Percentiles rank a stretch among this genome's conserved stretches.
Conservation (phyloP, 1,140 invertebrate species). For the Pararge aegeria region DNA sequence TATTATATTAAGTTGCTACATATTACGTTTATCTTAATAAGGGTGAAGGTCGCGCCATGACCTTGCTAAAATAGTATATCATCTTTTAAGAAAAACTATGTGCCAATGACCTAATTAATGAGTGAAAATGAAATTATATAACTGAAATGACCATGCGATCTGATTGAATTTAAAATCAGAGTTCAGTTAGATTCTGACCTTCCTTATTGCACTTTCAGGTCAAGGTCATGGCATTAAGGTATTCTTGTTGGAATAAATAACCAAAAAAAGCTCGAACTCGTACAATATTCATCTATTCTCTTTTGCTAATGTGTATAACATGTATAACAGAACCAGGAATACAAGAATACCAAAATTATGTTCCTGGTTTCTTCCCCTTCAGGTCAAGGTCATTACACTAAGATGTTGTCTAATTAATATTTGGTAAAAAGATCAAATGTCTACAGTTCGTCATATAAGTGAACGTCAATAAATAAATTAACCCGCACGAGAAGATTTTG, state of each 20-base stretch:
- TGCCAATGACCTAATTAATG: neutral
- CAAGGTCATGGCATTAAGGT: neutral
- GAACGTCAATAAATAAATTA: no score
- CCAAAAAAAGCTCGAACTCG: neutral
- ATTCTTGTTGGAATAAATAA: no score
- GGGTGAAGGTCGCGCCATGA: constrained; percentile 14
- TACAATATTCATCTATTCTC: neutral
- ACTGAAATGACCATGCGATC: no score
- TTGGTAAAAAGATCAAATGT: neutral
- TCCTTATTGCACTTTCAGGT: neutral
- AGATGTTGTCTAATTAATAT: neutral
- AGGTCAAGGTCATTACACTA: neutral
- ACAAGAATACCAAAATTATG: no score
- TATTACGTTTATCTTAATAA: neutral
- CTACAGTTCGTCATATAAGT: no score
- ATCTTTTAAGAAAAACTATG: no score
- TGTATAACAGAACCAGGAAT: no score
- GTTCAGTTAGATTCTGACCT: neutral
- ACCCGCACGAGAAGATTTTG: no score
- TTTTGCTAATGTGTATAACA: no score
- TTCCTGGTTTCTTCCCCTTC: neutral
- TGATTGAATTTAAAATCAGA: neutral
- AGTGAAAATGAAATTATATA: no score
- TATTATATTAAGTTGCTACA: no score
- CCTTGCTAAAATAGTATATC: constrained; percentile 21